These are phyloP conservation scores for Erebia ligea DNA, from an alignment of 2,888 invertebrate genomes.

Conservation along the genomic window DNA sequence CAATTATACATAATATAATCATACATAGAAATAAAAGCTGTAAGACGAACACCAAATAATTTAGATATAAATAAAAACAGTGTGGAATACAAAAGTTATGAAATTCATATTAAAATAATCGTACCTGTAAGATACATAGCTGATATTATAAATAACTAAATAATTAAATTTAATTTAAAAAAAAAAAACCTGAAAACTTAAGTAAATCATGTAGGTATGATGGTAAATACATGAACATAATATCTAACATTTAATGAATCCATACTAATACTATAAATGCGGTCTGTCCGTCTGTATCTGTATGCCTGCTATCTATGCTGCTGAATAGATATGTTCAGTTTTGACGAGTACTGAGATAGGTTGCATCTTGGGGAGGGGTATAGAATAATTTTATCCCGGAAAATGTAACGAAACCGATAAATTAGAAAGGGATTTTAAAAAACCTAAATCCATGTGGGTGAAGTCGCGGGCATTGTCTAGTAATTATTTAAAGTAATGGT, in stretches of 20 bases:
- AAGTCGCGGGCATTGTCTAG: no score
- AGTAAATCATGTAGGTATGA: not conserved
- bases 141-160: not conserved
- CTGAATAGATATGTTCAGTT: no score
- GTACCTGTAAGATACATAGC: not conserved
- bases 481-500: not conserved
- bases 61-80: slow-evolving; percentile 23
- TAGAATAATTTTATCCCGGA: no score
- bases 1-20: slow-evolving; percentile 4
- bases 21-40: slow-evolving; percentile 23
- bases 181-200: no score
- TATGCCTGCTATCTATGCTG: no score
- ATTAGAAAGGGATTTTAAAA: no score
- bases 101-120: not conserved
- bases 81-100: not conserved
- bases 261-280: not conserved
- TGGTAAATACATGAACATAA: slow-evolving; percentile 38
- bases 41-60: slow-evolving; percentile 33
- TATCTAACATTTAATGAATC: slow-evolving; percentile 35
- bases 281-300: no score
- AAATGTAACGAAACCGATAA: no score
- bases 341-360: no score
- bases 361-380: no score
- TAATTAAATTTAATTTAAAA: no score
- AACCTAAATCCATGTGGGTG: no score